Evolutionary conservation across 2,113 vertebrate species (phyloP), one percentile per base, ranked within the genome.

Genomic region (Alethe castanea): DNA sequence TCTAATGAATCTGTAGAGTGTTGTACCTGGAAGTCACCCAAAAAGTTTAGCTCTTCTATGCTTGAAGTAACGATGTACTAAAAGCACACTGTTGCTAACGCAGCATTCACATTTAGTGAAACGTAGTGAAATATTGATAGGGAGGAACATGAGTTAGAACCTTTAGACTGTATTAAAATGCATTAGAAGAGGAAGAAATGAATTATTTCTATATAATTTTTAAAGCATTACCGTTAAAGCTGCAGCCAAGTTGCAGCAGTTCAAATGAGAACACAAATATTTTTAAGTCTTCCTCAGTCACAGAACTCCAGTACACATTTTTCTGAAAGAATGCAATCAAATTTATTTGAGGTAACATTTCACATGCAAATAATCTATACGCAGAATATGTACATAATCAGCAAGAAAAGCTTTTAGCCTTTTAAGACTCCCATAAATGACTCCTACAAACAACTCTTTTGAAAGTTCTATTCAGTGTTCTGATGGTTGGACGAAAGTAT

Each of bases 81-180:
- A 95, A 92, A 94, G 28, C 74, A 67, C 48, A 90, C 65, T 89
- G 85, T 71, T 96, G 56, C 45, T 88, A 96, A 95, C 79, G 67
- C 22, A 95, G 38, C 56, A 85, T 88, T 95, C 95, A 81, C 61
- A 92, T 96, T 87, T 73, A 92, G 45, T 76, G 57, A 78, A 91
- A 92, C 69, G 86, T 91, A 66, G 36, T 66, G 44, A 50, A 67
- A 67, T 97, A 97, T 86, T 96, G 84, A 77, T 92, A 92, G 62
- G 53, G 33, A 85, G 42, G 28, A 85, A 90, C 59, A 92, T 94
- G 25, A 96, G 97, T 94, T 96, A 96, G 79, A 93, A 93, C 48
- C 48, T 96, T 94, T 76, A 91, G 56, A 86, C 92, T 86, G 74
- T 85, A 89, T 96, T 96, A 96, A 97, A 97, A 94, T 90, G 31